Evolutionary conservation across 2,888 invertebrate genomes (phyloP).

Genomic region (Mythimna impura): DNA sequence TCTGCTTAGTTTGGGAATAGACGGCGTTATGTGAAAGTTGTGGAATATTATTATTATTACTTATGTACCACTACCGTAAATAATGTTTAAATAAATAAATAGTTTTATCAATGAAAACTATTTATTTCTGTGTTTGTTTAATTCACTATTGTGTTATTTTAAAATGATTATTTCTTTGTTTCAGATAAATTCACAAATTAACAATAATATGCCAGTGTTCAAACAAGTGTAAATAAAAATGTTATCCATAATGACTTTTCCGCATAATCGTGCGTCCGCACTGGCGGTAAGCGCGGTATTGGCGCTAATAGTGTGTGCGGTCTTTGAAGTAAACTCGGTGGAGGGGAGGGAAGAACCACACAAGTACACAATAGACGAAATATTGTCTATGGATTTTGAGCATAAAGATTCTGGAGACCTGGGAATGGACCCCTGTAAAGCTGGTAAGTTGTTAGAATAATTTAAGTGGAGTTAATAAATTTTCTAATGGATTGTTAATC

Average conservation of each 20-base stretch:
- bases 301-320: slow-evolving; percentile 75
- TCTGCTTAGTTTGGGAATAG: too few relatives aligned
- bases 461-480: neutral
- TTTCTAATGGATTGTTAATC: neutral
- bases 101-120: neutral
- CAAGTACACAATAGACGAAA: slow-evolving; percentile 92
- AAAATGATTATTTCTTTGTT: slow-evolving; percentile 72
- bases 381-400: slow-evolving; percentile 92
- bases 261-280: slow-evolving; percentile 73
- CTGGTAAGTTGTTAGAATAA: slow-evolving; percentile 91
- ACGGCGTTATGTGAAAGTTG: too few relatives aligned
- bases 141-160: neutral
- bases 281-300: slow-evolving; percentile 75
- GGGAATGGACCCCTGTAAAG: slow-evolving; percentile 96
- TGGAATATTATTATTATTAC: too few relatives aligned
- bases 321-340: slow-evolving; percentile 71
- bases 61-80: too few relatives aligned
- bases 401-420: slow-evolving; percentile 93
- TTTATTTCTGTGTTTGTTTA: neutral
- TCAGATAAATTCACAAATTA: slow-evolving; percentile 72
- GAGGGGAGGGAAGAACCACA: slow-evolving; percentile 82
- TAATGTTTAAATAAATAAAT: neutral
- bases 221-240: slow-evolving; percentile 68
- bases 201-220: slow-evolving; percentile 80
- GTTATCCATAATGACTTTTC: slow-evolving; percentile 75